Conservation (phyloP, 2,888 invertebrate species). For the Ramazzottius varieornatus region DNA sequence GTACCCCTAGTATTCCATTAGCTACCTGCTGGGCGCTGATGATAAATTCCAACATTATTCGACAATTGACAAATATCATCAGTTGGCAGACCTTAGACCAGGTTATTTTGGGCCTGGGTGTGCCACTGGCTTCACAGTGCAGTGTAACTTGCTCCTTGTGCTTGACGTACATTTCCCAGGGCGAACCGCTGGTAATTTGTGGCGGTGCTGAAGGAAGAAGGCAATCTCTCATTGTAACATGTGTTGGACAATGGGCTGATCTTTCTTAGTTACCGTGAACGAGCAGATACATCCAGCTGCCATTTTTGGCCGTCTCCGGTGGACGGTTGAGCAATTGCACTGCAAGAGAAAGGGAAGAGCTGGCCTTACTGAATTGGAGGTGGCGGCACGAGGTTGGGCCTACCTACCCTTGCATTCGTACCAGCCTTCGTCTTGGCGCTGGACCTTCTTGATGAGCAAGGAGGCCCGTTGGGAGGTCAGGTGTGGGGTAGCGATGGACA, state of each 20-base stretch:
- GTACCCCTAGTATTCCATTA: too few species aligned
- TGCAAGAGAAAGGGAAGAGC: neutral
- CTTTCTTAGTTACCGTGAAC: neutral
- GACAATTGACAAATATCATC: too few species aligned
- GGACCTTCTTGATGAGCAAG: neutral
- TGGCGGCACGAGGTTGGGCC: too few species aligned
- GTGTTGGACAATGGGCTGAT: neutral
- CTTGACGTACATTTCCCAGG: neutral
- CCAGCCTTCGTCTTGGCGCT: neutral
- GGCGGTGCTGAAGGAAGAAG: neutral
- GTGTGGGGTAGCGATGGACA: conserved; percentile 58
- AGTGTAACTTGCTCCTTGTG: neutral
- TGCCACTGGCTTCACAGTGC: neutral
- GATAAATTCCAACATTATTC: too few species aligned
- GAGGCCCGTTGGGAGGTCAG: conserved; percentile 22
- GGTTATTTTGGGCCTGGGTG: neutral
- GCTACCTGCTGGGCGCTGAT: too few species aligned
- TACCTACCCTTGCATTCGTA: neutral
- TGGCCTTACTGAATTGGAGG: too few species aligned
- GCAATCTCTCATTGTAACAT: neutral
- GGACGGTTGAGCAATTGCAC: conserved; percentile 3
- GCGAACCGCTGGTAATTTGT: neutral
- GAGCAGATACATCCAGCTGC: neutral
- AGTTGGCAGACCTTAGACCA: neutral
- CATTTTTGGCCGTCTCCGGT: neutral